Evolutionary conservation across 2,113 vertebrate species (phyloP).

Genomic region (Lynx canadensis): DNA sequence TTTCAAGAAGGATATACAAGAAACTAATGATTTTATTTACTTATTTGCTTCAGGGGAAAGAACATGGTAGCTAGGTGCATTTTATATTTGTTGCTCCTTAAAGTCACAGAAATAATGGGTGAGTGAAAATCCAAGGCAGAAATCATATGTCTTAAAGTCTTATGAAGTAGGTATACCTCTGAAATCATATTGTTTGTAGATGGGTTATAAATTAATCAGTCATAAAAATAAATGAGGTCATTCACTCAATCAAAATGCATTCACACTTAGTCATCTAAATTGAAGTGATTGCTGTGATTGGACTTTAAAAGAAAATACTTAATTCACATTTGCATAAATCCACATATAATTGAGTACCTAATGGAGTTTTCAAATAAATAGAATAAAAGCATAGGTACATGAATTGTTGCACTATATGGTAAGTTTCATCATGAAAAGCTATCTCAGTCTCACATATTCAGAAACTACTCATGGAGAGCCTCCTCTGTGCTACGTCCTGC

Average conservation of each 20-base stretch:
- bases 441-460: not conserved
- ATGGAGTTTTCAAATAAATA: not conserved
- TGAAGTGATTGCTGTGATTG: not conserved
- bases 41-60: not conserved
- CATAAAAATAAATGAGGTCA: not conserved
- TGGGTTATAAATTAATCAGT: not conserved
- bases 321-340: not conserved
- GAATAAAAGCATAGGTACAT: not conserved
- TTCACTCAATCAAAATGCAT: not conserved
- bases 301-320: not conserved
- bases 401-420: not conserved
- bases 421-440: not conserved
- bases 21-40: not conserved
- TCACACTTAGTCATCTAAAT: not conserved
- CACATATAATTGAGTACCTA: not conserved
- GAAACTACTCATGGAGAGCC: not conserved
- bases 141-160: not conserved
- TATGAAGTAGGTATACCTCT: not conserved
- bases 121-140: not conserved
- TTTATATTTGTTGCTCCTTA: not conserved
- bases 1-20: not conserved
- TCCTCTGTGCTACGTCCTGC: not conserved
- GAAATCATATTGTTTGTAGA: not conserved
- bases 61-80: not conserved
- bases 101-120: not conserved